Conservation (phyloP, 2,888 invertebrate genomes). For the Euclidia mi region DNA sequence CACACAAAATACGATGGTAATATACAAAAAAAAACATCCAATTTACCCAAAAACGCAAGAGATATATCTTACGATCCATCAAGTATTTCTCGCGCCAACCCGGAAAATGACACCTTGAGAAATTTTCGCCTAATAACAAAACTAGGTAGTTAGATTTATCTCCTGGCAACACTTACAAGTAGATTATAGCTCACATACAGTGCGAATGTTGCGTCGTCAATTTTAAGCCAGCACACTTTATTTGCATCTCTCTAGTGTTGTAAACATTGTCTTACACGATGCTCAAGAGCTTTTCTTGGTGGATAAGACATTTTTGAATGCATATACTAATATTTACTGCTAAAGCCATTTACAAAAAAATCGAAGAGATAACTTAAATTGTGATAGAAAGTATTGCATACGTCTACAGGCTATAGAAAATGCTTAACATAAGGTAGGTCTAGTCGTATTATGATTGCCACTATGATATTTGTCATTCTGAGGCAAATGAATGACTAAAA, state of each 20-base stretch:
- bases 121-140: constrained; percentile 23
- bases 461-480: no score
- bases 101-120: constrained; percentile 15
- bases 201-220: constrained; percentile 58
- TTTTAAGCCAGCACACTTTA: constrained; percentile 65
- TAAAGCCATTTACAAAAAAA: no score
- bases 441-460: no score
- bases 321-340: not conserved
- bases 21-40: not conserved
- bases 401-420: no score
- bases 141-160: constrained; percentile 34
- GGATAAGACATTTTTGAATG: constrained; percentile 30
- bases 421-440: no score
- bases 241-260: constrained; percentile 69
- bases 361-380: no score
- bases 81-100: constrained; percentile 6
- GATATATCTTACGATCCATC: not conserved
- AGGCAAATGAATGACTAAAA: no score
- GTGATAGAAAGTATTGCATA: no score
- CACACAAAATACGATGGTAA: not conserved
- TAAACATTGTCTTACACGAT: constrained; percentile 64
- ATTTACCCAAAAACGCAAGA: not conserved
- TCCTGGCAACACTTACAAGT: constrained; percentile 39
- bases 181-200: constrained; percentile 43
- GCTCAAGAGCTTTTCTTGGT: not conserved